A percentile compares a stretch with the other conserved stretches of the same genome.
Evolutionary conservation across 2,113 vertebrate genomes (phyloP).

Genomic region (Solenodon paradoxus): DNA sequence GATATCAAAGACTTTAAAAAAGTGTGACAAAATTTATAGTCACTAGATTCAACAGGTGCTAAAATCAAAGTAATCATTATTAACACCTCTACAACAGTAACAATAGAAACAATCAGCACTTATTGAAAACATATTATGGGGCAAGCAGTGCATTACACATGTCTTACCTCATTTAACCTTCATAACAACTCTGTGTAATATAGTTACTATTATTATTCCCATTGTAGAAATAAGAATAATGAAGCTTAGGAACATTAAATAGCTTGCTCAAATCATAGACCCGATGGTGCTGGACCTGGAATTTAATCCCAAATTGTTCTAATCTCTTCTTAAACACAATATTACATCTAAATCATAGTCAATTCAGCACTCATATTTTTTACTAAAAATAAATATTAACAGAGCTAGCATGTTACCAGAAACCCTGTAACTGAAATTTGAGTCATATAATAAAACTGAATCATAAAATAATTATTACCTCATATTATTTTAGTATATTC

Average conservation of each 20-base stretch:
- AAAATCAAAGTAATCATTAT: not conserved
- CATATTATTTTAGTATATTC: not conserved
- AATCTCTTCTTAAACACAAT: not conserved
- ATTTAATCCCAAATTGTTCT: not conserved
- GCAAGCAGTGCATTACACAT: not conserved
- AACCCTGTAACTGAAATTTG: not conserved
- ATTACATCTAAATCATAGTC: not conserved
- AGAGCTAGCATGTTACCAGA: not conserved
- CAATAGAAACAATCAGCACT: not conserved
- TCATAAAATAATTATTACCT: not conserved
- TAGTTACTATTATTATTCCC: too few relatives aligned
- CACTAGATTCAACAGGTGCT: not conserved
- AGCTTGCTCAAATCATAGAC: not conserved
- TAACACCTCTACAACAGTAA: not conserved
- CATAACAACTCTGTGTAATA: too few relatives aligned
- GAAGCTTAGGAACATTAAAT: not conserved
- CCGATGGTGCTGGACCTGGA: not conserved
- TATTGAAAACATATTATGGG: not conserved
- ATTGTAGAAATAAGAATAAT: too few relatives aligned
- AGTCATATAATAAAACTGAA: not conserved
- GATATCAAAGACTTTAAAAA: not conserved
- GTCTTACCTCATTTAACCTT: too few relatives aligned
- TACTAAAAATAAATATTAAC: not conserved
- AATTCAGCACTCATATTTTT: not conserved
- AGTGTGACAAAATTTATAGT: not conserved